Base-by-base conservation (phyloP, 2,888 invertebrate species). In the Brachypalpus laphriformis region DNA sequence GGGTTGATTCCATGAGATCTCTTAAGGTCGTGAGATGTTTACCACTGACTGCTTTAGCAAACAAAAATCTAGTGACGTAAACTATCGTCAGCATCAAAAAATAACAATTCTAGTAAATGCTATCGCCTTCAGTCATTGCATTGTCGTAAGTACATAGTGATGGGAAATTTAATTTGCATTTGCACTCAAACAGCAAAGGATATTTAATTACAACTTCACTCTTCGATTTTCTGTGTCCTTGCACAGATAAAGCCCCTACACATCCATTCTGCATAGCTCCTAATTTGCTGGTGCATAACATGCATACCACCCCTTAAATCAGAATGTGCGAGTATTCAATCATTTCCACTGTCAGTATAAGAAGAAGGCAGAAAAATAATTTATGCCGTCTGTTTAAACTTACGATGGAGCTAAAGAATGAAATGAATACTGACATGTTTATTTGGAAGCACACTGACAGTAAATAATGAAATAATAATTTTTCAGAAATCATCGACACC, bases 401-500 rank as follows among this genome's bases (percentile, higher is more conserved):
- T 16, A 40, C 14, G 6, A 14, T 40, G 9, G 5, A 14, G 16
- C 6, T 6, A 14, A 40, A n/a, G 14, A 40, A 3, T n/a, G 8
- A 3, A 40, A 14, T 40, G 5, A 40, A 14, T 40, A 14, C 40
- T n/a, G n/a, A n/a, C n/a, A 40, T 14, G 9, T 47, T 47, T 8
- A 11, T 9, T 34, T 34, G 34, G 34, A 8, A 8, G 6, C 31
- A 31, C 9, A 8, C 8, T 49, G 22, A 5, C 11, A 1, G n/a
- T 22, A 22, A 25, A 51, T 18, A 66, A 28, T 47, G 47, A 71
- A 71, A 22, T 59, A 8, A 34, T 31, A n/a, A n/a, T n/a, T n/a
- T n/a, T n/a, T n/a, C n/a, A n/a, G n/a, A n/a, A n/a, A n/a, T n/a
- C n/a, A n/a, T n/a, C n/a, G n/a, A n/a, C n/a, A n/a, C n/a, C n/a